Conservation (phyloP, 2,113 vertebrate genomes). For the Channa argus region DNA sequence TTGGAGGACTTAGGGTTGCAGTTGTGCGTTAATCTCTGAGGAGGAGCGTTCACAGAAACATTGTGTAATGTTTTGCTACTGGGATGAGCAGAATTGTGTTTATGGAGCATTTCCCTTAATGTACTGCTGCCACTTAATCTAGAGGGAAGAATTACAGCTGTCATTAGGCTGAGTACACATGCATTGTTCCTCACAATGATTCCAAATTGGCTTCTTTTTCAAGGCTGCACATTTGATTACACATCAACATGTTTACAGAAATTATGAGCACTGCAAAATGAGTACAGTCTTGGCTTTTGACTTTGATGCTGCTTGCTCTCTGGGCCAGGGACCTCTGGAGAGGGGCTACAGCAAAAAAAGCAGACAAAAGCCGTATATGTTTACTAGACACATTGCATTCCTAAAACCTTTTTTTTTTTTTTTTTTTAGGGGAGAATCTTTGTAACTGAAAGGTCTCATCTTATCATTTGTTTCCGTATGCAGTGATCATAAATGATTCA, state of each 20-base stretch:
- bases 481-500: slow-evolving; percentile 56
- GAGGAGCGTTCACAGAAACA: slow-evolving; percentile 48
- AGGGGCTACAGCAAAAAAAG: slow-evolving; percentile 49
- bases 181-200: slow-evolving; percentile 32
- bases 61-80: slow-evolving; percentile 43
- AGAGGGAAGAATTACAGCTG: slow-evolving; percentile 40
- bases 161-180: slow-evolving; percentile 38
- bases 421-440: slow-evolving; percentile 66
- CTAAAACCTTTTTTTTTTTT: slow-evolving; percentile 75
- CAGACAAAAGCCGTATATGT: slow-evolving; percentile 64
- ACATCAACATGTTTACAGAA: slow-evolving; percentile 82
- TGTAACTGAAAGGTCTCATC: slow-evolving; percentile 68
- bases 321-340: slow-evolving; percentile 44
- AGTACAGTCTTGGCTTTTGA: slow-evolving; percentile 61
- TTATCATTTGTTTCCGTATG: slow-evolving; percentile 43
- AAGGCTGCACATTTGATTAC: slow-evolving; percentile 62
- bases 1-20: slow-evolving; percentile 43
- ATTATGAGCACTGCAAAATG: slow-evolving; percentile 69
- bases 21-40: slow-evolving; percentile 41
- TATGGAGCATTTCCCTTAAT: slow-evolving; percentile 28
- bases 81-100: slow-evolving; percentile 52
- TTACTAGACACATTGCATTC: slow-evolving; percentile 80
- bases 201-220: slow-evolving; percentile 58
- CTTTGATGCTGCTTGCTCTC: slow-evolving; percentile 57
- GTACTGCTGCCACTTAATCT: slow-evolving; percentile 50